These are phyloP conservation scores for Dermatophagoides farinae DNA, from an alignment of 1,140 invertebrate genomes.

Conservation along the genomic window DNA sequence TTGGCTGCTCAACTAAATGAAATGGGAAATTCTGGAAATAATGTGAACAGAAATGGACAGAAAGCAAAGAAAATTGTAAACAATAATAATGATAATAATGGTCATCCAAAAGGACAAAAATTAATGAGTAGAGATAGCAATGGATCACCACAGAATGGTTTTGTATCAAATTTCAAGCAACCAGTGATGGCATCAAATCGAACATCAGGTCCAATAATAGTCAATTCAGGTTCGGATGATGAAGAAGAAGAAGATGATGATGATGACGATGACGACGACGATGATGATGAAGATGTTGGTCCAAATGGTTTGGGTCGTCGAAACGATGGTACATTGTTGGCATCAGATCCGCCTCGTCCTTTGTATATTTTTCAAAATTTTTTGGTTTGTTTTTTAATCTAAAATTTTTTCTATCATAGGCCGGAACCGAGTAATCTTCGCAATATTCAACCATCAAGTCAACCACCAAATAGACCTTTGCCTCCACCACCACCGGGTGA, in stretches of 20 bases:
- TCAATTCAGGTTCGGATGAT: constrained; percentile 10
- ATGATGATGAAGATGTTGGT: constrained; percentile 32
- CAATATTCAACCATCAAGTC: constrained; percentile 10
- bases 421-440: not conserved
- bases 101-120: not conserved
- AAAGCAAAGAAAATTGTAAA: constrained; percentile 3
- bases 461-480: constrained; percentile 28
- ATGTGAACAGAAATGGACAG: constrained; percentile 14
- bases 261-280: constrained; percentile 26
- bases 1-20: constrained; percentile 80
- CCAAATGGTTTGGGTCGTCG: constrained; percentile 27
- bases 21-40: constrained; percentile 34
- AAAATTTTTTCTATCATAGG: constrained; percentile 20
- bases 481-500: constrained; percentile 55
- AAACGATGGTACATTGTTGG: constrained; percentile 79
- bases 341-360: constrained; percentile 85
- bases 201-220: not conserved
- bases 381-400: not conserved
- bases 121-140: not conserved
- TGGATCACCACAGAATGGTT: not conserved
- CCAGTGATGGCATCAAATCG: constrained; percentile 1
- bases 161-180: not conserved
- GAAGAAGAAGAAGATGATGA: constrained; percentile 18
- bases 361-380: constrained; percentile 45
- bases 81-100: not conserved